Conservation (phyloP, 1,140 invertebrate genomes). For the Conus ventricosus region DNA sequence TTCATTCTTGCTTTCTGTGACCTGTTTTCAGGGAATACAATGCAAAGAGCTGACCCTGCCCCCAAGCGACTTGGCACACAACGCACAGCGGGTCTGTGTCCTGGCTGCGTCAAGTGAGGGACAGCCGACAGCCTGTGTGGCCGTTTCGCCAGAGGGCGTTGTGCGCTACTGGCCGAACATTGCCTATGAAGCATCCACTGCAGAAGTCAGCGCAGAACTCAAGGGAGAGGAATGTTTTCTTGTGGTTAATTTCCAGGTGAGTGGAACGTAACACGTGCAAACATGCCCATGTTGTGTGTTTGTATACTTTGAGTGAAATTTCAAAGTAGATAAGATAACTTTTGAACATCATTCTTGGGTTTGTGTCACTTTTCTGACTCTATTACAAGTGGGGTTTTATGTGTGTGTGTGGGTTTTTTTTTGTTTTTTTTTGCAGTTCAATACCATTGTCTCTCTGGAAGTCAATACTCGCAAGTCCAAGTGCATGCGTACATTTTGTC, state of each 20-base stretch:
- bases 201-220: constrained; percentile 89
- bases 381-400: too few relatives aligned
- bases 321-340: too few relatives aligned
- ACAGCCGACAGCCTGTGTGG: constrained; percentile 86
- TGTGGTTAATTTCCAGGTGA: constrained; percentile 66
- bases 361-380: too few relatives aligned
- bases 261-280: background rate
- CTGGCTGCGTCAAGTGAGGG: constrained; percentile 81
- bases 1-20: too few relatives aligned
- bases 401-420: too few relatives aligned
- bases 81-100: constrained; percentile 90
- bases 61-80: constrained; percentile 92
- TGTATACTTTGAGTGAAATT: too few relatives aligned
- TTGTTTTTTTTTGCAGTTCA: too few relatives aligned
- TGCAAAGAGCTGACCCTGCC: constrained; percentile 91
- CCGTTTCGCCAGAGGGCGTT: constrained; percentile 94
- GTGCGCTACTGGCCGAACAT: constrained; percentile 93
- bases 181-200: constrained; percentile 89
- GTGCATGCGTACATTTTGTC: too few relatives aligned
- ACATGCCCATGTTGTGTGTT: too few relatives aligned
- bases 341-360: too few relatives aligned
- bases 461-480: too few relatives aligned
- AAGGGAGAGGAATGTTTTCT: constrained; percentile 83
- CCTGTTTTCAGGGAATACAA: constrained; percentile 69
- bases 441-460: too few relatives aligned